These are phyloP conservation scores for Ophioderma brevispina DNA, from an alignment of 35 echinoderm and acorn worm genomes.

Conservation along the genomic window DNA sequence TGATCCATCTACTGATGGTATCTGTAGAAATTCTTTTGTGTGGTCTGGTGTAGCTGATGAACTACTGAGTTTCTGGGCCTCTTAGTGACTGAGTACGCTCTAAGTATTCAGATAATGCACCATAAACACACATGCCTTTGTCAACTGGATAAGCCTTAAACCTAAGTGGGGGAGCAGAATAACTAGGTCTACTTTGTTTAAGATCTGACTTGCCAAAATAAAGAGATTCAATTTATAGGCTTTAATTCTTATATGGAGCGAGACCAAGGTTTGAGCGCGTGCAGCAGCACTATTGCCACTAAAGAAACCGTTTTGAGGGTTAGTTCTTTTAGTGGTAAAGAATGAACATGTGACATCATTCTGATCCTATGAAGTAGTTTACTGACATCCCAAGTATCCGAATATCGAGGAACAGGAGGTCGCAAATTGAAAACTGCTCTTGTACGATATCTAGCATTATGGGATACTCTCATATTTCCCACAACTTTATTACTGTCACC, in stretches of 20 bases:
- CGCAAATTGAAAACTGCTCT: slow-evolving; percentile 46
- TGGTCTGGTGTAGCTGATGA: slow-evolving; percentile 47
- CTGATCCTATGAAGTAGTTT: slow-evolving; percentile 44
- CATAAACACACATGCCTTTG: slow-evolving; percentile 31
- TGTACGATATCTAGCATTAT: no score
- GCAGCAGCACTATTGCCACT: no score
- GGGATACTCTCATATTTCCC: no score
- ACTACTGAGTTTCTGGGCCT: background rate
- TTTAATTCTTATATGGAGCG: no score
- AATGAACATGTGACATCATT: slow-evolving; percentile 19
- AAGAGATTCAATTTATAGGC: no score
- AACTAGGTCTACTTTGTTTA: no score
- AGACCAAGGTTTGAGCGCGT: no score
- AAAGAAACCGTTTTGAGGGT: no score
- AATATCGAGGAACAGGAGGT: slow-evolving; percentile 42
- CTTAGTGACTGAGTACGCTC: slow-evolving; percentile 4
- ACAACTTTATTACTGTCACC: no score
- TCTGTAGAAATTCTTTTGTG: no score
- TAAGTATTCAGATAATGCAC: slow-evolving; percentile 25
- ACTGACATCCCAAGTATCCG: slow-evolving; percentile 36
- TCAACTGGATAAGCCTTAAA: slow-evolving; percentile 33
- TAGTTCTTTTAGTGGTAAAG: no score
- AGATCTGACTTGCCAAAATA: no score
- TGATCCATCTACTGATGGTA: slow-evolving; percentile 54
- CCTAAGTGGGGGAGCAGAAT: background rate